These are phyloP conservation scores for Trematocara marginatum DNA, from an alignment of 2,113 vertebrate genomes.

Conservation along the genomic window DNA sequence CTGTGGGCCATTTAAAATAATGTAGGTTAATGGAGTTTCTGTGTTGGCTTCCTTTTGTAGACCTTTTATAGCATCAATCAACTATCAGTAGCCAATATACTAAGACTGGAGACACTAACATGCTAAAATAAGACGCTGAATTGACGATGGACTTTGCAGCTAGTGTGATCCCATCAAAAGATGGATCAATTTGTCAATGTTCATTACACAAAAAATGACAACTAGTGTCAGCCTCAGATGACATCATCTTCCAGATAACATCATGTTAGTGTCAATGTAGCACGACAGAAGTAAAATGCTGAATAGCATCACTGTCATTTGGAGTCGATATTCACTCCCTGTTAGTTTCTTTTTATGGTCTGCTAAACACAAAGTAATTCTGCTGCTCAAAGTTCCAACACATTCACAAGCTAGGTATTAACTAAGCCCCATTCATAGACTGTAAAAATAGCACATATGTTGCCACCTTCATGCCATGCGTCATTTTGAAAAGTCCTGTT, in stretches of 20 bases:
- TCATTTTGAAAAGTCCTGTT: neutral
- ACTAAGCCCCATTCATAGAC: neutral
- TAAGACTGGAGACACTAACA: neutral
- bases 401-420: neutral
- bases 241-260: neutral
- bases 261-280: neutral
- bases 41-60: neutral
- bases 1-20: neutral
- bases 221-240: neutral
- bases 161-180: neutral
- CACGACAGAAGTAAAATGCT: neutral
- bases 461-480: neutral
- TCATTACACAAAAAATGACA: neutral
- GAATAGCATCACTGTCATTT: neutral
- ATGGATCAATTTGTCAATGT: neutral
- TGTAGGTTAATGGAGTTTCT: neutral
- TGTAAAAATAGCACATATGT: neutral
- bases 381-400: neutral
- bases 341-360: neutral
- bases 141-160: neutral
- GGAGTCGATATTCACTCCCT: neutral
- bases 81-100: neutral
- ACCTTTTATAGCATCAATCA: neutral
- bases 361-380: neutral
- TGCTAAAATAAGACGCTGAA: neutral